Conservation (phyloP, 2,888 invertebrate species). For the Neoscelio sp. region DNA sequence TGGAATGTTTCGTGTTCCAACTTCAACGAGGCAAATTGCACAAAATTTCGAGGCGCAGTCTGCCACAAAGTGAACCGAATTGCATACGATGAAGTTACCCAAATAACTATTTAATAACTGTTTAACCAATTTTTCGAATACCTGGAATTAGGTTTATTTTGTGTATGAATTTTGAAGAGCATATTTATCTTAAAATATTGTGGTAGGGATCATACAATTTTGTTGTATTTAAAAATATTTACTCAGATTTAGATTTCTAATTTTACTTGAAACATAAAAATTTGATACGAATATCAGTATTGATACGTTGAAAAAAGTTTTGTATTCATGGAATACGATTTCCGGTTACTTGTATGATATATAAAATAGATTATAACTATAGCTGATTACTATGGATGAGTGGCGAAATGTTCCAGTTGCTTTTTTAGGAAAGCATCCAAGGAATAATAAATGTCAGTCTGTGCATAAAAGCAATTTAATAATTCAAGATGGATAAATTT, state of each 20-base stretch:
- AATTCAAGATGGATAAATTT: background rate
- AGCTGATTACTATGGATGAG: slow-evolving; percentile 34
- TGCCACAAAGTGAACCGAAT: background rate
- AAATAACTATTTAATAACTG: background rate
- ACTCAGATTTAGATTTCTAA: too few relatives aligned
- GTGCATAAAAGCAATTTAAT: background rate
- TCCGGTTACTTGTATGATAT: slow-evolving; percentile 12
- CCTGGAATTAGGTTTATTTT: too few relatives aligned
- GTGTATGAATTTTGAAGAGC: too few relatives aligned
- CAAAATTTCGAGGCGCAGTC: background rate
- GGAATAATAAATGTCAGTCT: slow-evolving; percentile 4
- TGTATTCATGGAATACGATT: background rate
- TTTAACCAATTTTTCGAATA: too few relatives aligned
- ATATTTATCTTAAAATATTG: too few relatives aligned
- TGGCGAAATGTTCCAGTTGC: slow-evolving; percentile 11
- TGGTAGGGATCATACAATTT: too few relatives aligned
- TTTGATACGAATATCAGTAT: slow-evolving; percentile 4
- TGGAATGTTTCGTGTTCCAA: slow-evolving; percentile 4
- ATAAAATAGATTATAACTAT: slow-evolving; percentile 21
- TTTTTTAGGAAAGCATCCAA: background rate
- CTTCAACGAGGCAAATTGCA: background rate
- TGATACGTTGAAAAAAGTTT: background rate
- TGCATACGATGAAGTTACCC: background rate
- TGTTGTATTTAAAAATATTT: too few relatives aligned
- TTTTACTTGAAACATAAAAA: background rate